Evolutionary conservation across 2,797 vertebrate species (phyloP).

Genomic region (Periparus ater): DNA sequence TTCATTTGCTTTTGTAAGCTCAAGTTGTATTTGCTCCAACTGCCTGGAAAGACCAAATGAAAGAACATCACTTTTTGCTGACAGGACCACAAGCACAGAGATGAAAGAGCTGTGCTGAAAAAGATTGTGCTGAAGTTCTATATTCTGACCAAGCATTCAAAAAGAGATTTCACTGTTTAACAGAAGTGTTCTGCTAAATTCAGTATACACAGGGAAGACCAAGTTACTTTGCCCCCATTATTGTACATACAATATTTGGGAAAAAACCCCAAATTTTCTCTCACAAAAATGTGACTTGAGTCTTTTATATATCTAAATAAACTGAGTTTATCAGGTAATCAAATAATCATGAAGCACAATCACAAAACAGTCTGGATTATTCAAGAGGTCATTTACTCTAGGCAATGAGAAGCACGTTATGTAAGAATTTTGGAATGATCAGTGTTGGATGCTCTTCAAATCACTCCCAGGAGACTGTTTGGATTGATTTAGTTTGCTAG

Average conservation of each 20-base stretch:
- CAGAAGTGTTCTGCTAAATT: neutral
- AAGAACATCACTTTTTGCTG: constrained; percentile 28
- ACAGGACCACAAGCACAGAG: neutral
- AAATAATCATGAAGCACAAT: neutral
- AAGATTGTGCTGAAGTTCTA: neutral
- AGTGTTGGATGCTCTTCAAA: neutral
- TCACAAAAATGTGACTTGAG: neutral
- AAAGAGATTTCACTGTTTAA: neutral
- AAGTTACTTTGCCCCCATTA: neutral
- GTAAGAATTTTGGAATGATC: neutral
- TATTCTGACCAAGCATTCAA: neutral
- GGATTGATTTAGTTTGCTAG: neutral
- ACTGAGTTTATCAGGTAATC: neutral
- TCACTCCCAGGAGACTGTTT: neutral
- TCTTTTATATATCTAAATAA: neutral
- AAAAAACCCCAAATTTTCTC: neutral
- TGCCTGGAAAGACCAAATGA: constrained; percentile 74
- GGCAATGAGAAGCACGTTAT: neutral
- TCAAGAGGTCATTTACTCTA: neutral
- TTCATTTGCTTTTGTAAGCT: constrained; percentile 86
- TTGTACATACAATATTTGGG: neutral
- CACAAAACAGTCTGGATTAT: neutral
- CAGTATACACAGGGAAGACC: neutral
- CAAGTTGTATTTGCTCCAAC: constrained; percentile 86
- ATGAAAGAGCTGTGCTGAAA: neutral